These are phyloP conservation scores for Actinostola sp. DNA, from an alignment of 92 coral and sea anemone genomes.

Conservation along the genomic window DNA sequence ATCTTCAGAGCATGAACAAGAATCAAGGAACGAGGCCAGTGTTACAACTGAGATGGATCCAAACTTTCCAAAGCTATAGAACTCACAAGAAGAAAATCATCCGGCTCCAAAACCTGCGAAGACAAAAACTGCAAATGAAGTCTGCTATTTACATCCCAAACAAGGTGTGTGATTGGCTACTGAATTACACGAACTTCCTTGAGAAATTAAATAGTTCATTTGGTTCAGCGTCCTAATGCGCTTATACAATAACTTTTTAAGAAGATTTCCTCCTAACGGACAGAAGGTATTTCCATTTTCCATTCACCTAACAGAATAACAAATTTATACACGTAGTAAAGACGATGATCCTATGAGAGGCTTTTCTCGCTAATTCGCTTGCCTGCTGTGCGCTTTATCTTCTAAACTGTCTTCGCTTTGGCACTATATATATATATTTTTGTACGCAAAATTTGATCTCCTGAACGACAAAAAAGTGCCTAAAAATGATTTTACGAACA, in stretches of 20 bases:
- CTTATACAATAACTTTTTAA: slow-evolving; percentile 10
- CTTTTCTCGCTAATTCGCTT: neutral
- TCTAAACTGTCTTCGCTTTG: too few relatives aligned
- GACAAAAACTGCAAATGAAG: neutral
- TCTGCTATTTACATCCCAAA: slow-evolving; percentile 5
- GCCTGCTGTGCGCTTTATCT: too few relatives aligned
- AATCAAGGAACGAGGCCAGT: too few relatives aligned
- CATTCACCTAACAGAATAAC: neutral
- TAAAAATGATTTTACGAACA: neutral
- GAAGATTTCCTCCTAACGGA: slow-evolving; percentile 32
- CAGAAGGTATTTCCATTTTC: slow-evolving; percentile 1
- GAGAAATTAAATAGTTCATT: neutral
- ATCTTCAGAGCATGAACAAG: too few relatives aligned
- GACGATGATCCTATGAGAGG: neutral
- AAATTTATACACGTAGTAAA: neutral
- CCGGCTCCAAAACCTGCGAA: slow-evolving; percentile 15
- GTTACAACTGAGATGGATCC: too few relatives aligned
- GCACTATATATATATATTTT: too few relatives aligned
- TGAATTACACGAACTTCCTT: slow-evolving; percentile 4
- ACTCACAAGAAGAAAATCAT: neutral
- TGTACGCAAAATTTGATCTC: too few relatives aligned
- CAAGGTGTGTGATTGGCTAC: neutral
- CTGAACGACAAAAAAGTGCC: too few relatives aligned
- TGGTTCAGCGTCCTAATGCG: neutral
- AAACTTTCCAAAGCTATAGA: neutral